Percentiles rank a stretch among this genome's conserved stretches.
Evolutionary conservation across 2,797 vertebrate species (phyloP).

Genomic region (Gouania willdenowi): DNA sequence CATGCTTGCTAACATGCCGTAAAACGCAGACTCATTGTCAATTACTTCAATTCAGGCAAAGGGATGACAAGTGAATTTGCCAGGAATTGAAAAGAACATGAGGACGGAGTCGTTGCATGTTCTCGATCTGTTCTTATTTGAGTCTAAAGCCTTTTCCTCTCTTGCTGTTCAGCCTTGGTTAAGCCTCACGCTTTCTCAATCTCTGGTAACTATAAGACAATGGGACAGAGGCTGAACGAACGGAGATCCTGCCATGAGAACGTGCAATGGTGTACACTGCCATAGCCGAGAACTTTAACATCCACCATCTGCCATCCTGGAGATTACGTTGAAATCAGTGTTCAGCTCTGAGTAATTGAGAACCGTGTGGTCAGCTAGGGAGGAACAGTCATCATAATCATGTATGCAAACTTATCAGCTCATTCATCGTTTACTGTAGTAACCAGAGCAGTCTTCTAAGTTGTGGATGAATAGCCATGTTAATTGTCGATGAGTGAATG

Average conservation of each 20-base stretch:
- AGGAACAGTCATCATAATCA: slow-evolving; percentile 47
- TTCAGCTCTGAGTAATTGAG: slow-evolving; percentile 61
- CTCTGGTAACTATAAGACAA: slow-evolving; percentile 60
- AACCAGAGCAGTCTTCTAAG: slow-evolving; percentile 45
- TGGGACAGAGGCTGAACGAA: slow-evolving; percentile 59
- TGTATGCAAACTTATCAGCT: slow-evolving; percentile 67
- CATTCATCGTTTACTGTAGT: slow-evolving; percentile 49
- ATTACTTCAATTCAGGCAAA: slow-evolving; percentile 54
- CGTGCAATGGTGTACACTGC: slow-evolving; percentile 71
- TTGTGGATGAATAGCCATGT: slow-evolving; percentile 65
- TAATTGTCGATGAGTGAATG: slow-evolving; percentile 39
- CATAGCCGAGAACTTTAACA: slow-evolving; percentile 58
- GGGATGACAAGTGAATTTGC: slow-evolving; percentile 73
- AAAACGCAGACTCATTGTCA: slow-evolving; percentile 60
- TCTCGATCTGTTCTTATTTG: slow-evolving; percentile 76
- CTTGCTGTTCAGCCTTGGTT: slow-evolving; percentile 56
- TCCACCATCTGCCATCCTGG: slow-evolving; percentile 48
- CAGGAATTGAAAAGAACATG: slow-evolving; percentile 72
- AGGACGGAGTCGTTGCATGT: too few species aligned
- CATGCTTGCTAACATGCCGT: slow-evolving; percentile 75
- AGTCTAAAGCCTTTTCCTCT: slow-evolving; percentile 75
- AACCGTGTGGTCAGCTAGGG: slow-evolving; percentile 61
- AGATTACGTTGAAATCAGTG: slow-evolving; percentile 50
- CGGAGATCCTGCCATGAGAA: slow-evolving; percentile 69
- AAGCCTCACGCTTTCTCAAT: slow-evolving; percentile 55